phyloP scores from a whole-genome alignment of 2,113 vertebrate species.

The Leucoraja erinaceus region DNA sequence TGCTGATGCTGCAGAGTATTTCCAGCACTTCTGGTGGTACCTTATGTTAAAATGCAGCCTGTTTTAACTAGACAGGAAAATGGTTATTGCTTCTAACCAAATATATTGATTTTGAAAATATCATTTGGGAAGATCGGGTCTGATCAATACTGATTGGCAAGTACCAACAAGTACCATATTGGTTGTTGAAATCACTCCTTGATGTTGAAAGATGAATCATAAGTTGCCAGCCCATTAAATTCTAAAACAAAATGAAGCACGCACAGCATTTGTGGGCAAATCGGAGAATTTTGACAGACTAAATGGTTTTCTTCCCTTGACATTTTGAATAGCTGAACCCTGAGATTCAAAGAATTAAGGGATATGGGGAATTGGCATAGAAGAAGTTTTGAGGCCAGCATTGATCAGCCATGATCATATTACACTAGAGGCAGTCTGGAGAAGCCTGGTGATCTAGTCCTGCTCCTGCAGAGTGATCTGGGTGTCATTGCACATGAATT shows the following conservation, averaged over 20 bases:
- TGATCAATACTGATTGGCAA: background rate
- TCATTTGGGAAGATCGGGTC: too few relatives aligned
- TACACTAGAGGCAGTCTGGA: too few relatives aligned
- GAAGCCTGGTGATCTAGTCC: too few relatives aligned
- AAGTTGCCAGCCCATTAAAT: background rate
- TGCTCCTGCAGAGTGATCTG: too few relatives aligned
- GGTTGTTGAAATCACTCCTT: background rate
- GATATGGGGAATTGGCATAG: too few relatives aligned
- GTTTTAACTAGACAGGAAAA: background rate
- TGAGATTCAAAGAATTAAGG: too few relatives aligned
- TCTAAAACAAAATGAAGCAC: background rate
- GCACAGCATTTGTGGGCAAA: background rate
- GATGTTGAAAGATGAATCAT: background rate
- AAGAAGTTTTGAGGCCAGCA: too few relatives aligned
- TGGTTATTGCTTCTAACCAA: background rate
- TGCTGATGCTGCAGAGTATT: too few relatives aligned
- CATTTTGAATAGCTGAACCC: too few relatives aligned
- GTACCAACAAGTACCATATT: background rate
- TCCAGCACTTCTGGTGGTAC: too few relatives aligned
- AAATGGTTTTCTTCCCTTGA: background rate
- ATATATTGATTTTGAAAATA: background rate
- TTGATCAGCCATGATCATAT: too few relatives aligned
- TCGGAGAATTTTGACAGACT: background rate
- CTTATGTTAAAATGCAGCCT: background rate
- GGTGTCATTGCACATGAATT: too few relatives aligned